These are phyloP conservation scores for Endomychus coccineus DNA, from an alignment of 2,888 invertebrate genomes.

Conservation along the genomic window DNA sequence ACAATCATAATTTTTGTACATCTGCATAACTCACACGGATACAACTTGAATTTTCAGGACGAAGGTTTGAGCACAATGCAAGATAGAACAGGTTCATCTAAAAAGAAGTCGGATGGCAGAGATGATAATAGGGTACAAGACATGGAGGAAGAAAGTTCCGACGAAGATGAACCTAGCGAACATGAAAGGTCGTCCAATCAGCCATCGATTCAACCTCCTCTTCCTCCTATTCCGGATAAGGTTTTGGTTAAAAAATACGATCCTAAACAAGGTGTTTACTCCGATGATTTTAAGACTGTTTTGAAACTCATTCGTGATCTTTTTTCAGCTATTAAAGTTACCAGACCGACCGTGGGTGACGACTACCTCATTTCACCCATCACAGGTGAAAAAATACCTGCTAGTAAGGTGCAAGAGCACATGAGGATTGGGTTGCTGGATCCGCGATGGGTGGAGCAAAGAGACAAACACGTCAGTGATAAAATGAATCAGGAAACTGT, in stretches of 20 bases:
- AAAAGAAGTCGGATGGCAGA: conserved; percentile 41
- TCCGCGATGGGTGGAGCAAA: conserved; percentile 96
- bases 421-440: conserved; percentile 94
- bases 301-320: too few species aligned
- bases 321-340: conserved; percentile 46
- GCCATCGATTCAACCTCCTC: conserved; percentile 51
- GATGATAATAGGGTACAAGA: conserved; percentile 68
- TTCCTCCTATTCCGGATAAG: conserved; percentile 85
- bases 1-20: too few species aligned
- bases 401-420: conserved; percentile 95
- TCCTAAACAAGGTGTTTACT: conserved; percentile 73
- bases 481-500: conserved; percentile 87
- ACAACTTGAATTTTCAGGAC: too few species aligned
- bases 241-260: conserved; percentile 96
- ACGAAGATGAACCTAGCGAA: conserved; percentile 56
- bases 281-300: too few species aligned
- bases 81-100: conserved; percentile 49
- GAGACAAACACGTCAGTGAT: conserved; percentile 89
- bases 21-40: too few species aligned
- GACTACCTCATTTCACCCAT: conserved; percentile 96
- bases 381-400: conserved; percentile 95
- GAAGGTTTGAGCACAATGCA: conserved; percentile 61
- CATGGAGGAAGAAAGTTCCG: conserved; percentile 85
- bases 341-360: conserved; percentile 62
- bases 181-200: conserved; percentile 34